phyloP scores from a whole-genome alignment of 1,140 invertebrate species.

The Asobara japonica region DNA sequence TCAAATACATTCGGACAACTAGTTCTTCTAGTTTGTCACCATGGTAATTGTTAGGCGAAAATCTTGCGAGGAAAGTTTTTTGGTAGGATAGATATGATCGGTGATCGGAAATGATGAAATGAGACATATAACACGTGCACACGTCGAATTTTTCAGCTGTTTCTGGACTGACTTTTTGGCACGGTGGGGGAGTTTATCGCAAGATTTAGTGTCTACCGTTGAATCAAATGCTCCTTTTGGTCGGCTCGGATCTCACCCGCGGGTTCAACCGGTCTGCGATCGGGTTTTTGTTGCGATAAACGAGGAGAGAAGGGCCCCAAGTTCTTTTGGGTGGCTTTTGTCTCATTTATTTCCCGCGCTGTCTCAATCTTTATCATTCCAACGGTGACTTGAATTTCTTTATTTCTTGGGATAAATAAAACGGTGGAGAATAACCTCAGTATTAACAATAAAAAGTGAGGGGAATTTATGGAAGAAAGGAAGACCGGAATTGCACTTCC shows the following conservation, averaged over 20 bases:
- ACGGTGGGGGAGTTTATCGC: background rate
- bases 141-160: conserved; percentile 1
- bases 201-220: background rate
- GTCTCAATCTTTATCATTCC: conserved; percentile 15
- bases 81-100: no score
- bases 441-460: background rate
- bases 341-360: conserved; percentile 15
- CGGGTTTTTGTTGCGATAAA: conserved; percentile 1
- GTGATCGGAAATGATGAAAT: background rate
- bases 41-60: no score
- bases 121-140: background rate
- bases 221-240: conserved; percentile 16
- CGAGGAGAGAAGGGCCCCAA: background rate
- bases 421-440: background rate
- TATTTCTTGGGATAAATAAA: background rate
- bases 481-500: conserved; percentile 11
- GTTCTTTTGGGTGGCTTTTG: conserved; percentile 2
- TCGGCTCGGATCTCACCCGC: background rate
- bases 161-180: background rate
- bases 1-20: no score
- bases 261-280: conserved; percentile 5
- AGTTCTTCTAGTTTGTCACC: no score
- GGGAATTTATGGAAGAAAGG: conserved; percentile 1
- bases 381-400: background rate
- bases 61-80: no score